Conservation (phyloP, 2,797 vertebrate species). For the Aeoliscus strigatus region DNA sequence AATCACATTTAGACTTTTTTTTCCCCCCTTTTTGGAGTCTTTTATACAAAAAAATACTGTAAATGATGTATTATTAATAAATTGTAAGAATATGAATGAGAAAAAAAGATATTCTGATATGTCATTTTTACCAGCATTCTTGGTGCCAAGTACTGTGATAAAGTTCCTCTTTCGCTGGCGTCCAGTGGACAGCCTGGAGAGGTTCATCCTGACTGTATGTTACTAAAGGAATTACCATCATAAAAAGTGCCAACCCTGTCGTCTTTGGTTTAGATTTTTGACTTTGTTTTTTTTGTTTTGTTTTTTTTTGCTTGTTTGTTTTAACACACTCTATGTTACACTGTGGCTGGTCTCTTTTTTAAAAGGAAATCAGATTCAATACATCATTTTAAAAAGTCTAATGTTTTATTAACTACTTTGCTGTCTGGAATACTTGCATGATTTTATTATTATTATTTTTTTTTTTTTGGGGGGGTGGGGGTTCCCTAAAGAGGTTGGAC, state of each 20-base stretch:
- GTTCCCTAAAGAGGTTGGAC: constrained; percentile 53
- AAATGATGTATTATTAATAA: constrained; percentile 77
- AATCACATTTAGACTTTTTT: constrained; percentile 70
- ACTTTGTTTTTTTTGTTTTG: too few relatives aligned
- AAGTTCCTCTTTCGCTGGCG: constrained; percentile 69
- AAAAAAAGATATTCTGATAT: constrained; percentile 79
- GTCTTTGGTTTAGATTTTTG: constrained; percentile 66
- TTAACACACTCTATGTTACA: constrained; percentile 67
- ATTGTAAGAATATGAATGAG: constrained; percentile 78
- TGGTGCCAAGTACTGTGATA: constrained; percentile 84
- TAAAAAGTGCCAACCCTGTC: constrained; percentile 80
- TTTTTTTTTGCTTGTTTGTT: too few relatives aligned
- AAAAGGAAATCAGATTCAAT: constrained; percentile 64
- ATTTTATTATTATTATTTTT: constrained; percentile 46
- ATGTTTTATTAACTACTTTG: constrained; percentile 69
- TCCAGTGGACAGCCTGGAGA: constrained; percentile 67
- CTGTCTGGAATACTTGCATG: constrained; percentile 77
- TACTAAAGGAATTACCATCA: constrained; percentile 74
- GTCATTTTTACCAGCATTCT: constrained; percentile 85
- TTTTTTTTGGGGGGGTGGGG: too few relatives aligned
- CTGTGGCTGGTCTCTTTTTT: constrained; percentile 71
- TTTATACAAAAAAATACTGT: constrained; percentile 79
- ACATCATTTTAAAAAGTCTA: constrained; percentile 62
- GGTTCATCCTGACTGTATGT: constrained; percentile 70
- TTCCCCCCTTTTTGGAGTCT: constrained; percentile 77